Evolutionary conservation across 2,797 vertebrate genomes (phyloP), one percentile per base, ranked within the genome.

Genomic region (Loris lydekkerianus): DNA sequence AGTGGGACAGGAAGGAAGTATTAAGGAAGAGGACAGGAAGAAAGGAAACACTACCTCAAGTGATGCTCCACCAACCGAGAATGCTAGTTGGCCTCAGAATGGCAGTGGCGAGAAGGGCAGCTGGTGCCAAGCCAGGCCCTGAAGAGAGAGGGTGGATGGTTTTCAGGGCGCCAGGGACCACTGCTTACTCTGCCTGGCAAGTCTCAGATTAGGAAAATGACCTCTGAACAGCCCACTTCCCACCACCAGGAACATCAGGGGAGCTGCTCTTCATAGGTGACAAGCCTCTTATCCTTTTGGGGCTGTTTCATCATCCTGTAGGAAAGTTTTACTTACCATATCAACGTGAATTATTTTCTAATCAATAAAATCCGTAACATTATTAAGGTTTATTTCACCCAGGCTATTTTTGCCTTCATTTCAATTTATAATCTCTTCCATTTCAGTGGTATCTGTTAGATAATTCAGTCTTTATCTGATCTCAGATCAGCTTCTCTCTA

Each of bases 291-390:
- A 31, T 10, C 56, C 17, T 63, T 31, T 23, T n/a, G 40, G 53
- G 40, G 25, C 25, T 34, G 69, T 49, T 81, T n/a, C 2, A 23
- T 86, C 5, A 56, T 21, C 15, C 18, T 77, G 4, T 40, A 21
- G 60, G 27, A 40, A 76, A 53, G 10, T 37, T 77, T 77, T 89
- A 70, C 31, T 58, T 80, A 58, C 60, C 14, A n/a, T 6, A 49
- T 5, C 20, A 27, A 63, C 60, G 18, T 70, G 76, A 82, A 75
- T 94, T 43, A 67, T 76, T 93, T 95, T 90, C 23, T 80, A 49
- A 75, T 84, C 46, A 37, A 83, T 86, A n/a, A 89, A 81, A 61
- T 46, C 18, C 86, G 31, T 80, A 27, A 46, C 25, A 63, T 56
- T 31, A 43, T 43, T 58, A 63, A 63, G 2, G 58, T 58, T 87